Evolutionary conservation across 2,888 invertebrate genomes (phyloP), one percentile per base, ranked within the genome.

Genomic region (Ophioninae sp.): DNA sequence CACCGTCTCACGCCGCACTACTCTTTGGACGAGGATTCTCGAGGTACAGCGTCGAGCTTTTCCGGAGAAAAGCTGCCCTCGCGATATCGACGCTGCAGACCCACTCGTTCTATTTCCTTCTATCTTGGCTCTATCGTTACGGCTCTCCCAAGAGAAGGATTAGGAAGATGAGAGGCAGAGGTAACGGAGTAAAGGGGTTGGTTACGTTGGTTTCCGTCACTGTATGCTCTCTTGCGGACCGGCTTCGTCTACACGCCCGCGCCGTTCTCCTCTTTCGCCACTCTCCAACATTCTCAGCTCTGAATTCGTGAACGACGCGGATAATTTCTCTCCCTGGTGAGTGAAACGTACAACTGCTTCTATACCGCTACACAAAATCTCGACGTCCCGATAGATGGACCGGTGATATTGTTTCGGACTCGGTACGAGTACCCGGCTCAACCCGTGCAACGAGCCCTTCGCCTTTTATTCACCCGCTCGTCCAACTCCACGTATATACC

Each of bases 141-240:
- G 59, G 74, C 81, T 79, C 82, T 80, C 78, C 68, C 74, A 70
- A 78, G 83, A 85, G 85, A 85, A 87, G 89, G 90, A 90, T 90
- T 90, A 90, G 89, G 89, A 89, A 89, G 89, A 90, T 88, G 90
- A 90, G 88, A 90, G 56, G 70, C 70, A 64, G 39, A 21, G 30
- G 61, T 44, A 79, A 72, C 30, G 79, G 62, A 59, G 39, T 78
- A 65, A 81, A 81, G 75, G 77, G 83, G 79, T 69, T 73, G 82
- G 79, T 76, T 79, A 79, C 72, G 84, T 82, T 23, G 85, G 76
- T 76, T 83, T 78, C 70, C 78, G 75, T 83, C 73, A 73, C 73
- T 77, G 69, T 61, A 68, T 44, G 61, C 70, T 70, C 81, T 81
- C 70, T 78, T 73, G 72, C 76, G 79, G 79, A 82, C 77, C 72